These are phyloP conservation scores for Muntiacus muntjak DNA, from an alignment of 2,113 vertebrate species.

Conservation along the genomic window DNA sequence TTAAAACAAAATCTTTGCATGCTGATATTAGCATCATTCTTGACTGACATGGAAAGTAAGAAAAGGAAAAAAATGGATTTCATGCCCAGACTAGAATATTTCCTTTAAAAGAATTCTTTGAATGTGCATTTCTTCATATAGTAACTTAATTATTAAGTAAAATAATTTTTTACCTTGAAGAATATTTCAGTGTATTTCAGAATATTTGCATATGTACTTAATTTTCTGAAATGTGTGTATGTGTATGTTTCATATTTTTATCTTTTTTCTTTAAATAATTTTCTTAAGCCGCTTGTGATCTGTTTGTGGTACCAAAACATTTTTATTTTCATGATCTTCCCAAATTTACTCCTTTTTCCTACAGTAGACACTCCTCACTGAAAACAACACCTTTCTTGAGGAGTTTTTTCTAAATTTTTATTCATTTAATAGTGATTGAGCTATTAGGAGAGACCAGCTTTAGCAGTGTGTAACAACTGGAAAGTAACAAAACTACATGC, in stretches of 20 bases:
- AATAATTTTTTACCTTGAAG: neutral
- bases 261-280: neutral
- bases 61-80: conserved; percentile 16
- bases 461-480: neutral
- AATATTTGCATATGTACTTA: neutral
- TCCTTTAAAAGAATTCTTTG: neutral
- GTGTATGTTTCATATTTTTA: neutral
- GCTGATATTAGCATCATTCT: neutral
- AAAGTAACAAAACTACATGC: neutral
- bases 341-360: neutral
- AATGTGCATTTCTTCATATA: neutral
- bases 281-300: neutral
- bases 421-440: neutral
- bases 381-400: conserved; percentile 1
- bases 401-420: neutral
- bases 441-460: neutral
- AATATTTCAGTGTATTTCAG: neutral
- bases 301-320: neutral
- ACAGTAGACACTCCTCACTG: neutral
- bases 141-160: neutral
- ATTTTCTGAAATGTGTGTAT: neutral
- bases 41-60: neutral
- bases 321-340: neutral
- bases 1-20: conserved; percentile 7
- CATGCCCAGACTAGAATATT: neutral